phyloP scores from a whole-genome alignment of 1,140 invertebrate species.

The Trichonephila clavata region DNA sequence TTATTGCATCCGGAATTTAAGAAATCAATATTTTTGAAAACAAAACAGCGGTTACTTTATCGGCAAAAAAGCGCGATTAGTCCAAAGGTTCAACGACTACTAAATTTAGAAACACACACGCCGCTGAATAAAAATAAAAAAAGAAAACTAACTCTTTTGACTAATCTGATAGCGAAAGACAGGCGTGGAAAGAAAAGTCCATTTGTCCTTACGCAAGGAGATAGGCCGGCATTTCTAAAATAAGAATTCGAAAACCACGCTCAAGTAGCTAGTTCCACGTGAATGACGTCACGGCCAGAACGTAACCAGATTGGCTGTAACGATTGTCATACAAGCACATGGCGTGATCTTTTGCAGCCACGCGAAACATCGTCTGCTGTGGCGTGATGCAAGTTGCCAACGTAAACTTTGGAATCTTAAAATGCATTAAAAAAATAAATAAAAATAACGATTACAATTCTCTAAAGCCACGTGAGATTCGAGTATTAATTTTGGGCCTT shows the following conservation, averaged over 20 bases:
- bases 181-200: background rate
- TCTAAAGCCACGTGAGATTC: background rate
- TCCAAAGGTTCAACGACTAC: background rate
- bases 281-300: constrained; percentile 50
- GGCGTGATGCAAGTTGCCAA: constrained; percentile 55
- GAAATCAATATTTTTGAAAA: background rate
- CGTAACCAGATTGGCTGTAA: constrained; percentile 10
- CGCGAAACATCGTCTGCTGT: constrained; percentile 57
- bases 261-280: constrained; percentile 12
- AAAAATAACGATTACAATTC: background rate
- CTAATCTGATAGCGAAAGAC: background rate
- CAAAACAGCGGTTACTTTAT: background rate
- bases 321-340: constrained; percentile 68
- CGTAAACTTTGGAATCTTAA: background rate
- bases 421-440: background rate
- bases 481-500: background rate
- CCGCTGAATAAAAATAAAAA: background rate
- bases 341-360: constrained; percentile 60
- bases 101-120: constrained; percentile 35
- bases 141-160: background rate
- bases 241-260: constrained; percentile 63
- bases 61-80: background rate
- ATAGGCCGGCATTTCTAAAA: constrained; percentile 59
- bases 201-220: background rate
- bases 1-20: background rate